Evolutionary conservation across 2,888 invertebrate genomes (phyloP).

Genomic region (Lepidocyrtoides sp.): DNA sequence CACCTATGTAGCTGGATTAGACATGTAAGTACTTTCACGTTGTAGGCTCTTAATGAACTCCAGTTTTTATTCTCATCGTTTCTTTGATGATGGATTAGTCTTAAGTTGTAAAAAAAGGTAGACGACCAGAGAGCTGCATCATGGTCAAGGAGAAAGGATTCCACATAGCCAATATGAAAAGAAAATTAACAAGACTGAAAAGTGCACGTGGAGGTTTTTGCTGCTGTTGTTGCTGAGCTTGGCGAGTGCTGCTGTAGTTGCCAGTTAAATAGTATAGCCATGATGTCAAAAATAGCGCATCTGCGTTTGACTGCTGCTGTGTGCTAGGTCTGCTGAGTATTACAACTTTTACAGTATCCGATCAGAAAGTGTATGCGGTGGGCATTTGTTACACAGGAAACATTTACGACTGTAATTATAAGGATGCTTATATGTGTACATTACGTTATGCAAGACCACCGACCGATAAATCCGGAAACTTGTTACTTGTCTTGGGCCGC

Average conservation of each 20-base stretch:
- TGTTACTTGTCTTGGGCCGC: neutral
- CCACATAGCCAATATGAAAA: neutral
- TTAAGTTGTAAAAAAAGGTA: neutral
- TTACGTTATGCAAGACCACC: neutral
- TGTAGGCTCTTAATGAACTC: neutral
- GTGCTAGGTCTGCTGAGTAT: neutral
- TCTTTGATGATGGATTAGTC: conserved; percentile 14
- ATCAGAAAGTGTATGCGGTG: too few species aligned
- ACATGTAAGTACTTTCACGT: neutral
- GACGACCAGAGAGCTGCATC: neutral
- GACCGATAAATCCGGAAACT: conserved; percentile 44
- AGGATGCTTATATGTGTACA: neutral
- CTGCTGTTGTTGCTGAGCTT: neutral
- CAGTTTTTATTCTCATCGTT: neutral
- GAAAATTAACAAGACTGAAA: conserved; percentile 21
- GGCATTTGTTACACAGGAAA: neutral
- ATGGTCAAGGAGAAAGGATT: conserved; percentile 29
- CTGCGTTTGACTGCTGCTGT: conserved; percentile 11
- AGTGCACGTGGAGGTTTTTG: conserved; percentile 23
- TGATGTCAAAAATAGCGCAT: neutral
- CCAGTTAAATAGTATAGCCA: neutral
- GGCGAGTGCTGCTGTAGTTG: neutral
- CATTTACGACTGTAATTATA: neutral
- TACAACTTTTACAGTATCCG: neutral
- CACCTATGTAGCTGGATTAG: neutral